A percentile compares a stretch with the other conserved stretches of the same genome.
phyloP scores from a whole-genome alignment of 1,140 invertebrate species.

The Pogonomyrmex californicus region DNA sequence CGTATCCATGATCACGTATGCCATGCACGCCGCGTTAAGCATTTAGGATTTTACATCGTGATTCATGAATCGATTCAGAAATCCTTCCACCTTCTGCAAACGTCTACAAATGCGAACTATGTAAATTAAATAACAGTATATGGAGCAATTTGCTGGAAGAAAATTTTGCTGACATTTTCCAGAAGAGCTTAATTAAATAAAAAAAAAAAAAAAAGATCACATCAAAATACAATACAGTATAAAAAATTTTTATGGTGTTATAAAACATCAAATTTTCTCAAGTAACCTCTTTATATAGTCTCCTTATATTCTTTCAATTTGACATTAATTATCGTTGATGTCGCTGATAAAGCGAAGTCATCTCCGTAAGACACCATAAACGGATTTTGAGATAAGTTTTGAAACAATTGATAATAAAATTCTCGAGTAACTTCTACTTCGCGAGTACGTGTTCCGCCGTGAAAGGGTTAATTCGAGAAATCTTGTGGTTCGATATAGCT shows the following conservation, averaged over 20 bases:
- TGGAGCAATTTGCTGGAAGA: not conserved
- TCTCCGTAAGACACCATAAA: not conserved
- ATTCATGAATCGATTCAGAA: slow-evolving; percentile 21
- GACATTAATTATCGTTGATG: slow-evolving; percentile 19
- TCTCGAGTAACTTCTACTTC: not conserved
- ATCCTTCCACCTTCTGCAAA: slow-evolving; percentile 25
- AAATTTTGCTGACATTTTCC: slow-evolving; percentile 1
- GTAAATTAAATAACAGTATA: not conserved
- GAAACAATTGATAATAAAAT: slow-evolving; percentile 27
- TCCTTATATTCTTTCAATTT: not conserved
- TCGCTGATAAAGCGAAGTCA: not conserved
- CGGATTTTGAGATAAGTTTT: slow-evolving; percentile 23
- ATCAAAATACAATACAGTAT: not conserved
- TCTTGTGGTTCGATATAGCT: slow-evolving; percentile 29
- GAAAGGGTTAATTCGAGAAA: slow-evolving; percentile 40
- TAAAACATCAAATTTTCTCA: too few species aligned
- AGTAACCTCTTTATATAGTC: too few species aligned
- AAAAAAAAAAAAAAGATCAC: not conserved
- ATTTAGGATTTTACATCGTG: slow-evolving; percentile 48
- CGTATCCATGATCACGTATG: slow-evolving; percentile 46
- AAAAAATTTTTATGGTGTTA: too few species aligned
- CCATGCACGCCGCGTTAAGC: slow-evolving; percentile 46
- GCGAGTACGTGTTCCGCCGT: not conserved
- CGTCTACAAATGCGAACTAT: not conserved
- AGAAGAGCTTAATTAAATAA: not conserved